phyloP scores from a whole-genome alignment of 2,113 vertebrate species.

The Plestiodon gilberti region DNA sequence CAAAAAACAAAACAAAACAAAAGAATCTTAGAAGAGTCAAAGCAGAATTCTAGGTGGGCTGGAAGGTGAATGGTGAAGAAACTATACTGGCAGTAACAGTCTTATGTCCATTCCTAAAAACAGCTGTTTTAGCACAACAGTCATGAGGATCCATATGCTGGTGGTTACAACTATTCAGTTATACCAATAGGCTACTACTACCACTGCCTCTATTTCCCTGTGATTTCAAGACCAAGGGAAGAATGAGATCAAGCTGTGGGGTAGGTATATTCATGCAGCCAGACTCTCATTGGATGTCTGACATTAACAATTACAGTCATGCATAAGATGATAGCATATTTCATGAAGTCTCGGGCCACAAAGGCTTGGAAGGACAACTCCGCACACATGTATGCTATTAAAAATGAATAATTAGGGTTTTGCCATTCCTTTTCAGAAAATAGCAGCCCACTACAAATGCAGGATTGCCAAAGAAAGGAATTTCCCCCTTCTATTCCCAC shows the following conservation, averaged over 20 bases:
- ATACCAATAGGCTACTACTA: background rate
- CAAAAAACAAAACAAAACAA: no score
- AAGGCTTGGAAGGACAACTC: background rate
- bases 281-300: slow-evolving; percentile 17
- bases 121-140: background rate
- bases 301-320: background rate
- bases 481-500: background rate
- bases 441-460: background rate
- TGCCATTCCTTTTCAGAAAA: background rate
- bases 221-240: slow-evolving; percentile 7
- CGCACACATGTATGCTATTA: background rate
- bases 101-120: background rate
- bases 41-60: no score
- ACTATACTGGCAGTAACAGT: background rate
- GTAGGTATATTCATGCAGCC: slow-evolving; percentile 16
- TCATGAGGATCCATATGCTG: background rate
- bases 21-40: no score
- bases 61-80: no score
- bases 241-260: slow-evolving; percentile 7
- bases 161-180: background rate
- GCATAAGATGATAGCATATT: background rate
- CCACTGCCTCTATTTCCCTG: slow-evolving; percentile 1
- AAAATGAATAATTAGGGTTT: background rate
- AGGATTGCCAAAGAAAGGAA: background rate
- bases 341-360: slow-evolving; percentile 32